These are phyloP conservation scores for Acanthococcus lagerstroemiae DNA, from an alignment of 2,888 invertebrate species.

Conservation along the genomic window DNA sequence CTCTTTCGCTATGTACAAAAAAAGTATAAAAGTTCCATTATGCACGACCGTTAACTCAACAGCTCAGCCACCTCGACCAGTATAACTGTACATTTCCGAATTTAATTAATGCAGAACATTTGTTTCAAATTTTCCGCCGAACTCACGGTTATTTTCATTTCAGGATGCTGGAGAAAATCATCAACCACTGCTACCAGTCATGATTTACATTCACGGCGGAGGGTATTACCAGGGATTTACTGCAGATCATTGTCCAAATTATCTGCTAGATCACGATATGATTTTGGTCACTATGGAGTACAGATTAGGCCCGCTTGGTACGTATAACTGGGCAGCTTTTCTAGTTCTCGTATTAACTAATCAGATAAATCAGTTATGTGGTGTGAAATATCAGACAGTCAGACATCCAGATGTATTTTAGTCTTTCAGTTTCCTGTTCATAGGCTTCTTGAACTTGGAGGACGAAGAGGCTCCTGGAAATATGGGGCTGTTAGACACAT, in stretches of 20 bases:
- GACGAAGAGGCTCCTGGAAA: slow-evolving; percentile 47
- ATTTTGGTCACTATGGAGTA: slow-evolving; percentile 47
- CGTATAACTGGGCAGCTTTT: slow-evolving; percentile 16
- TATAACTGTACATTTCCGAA: too few relatives aligned
- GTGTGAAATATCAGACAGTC: too few relatives aligned
- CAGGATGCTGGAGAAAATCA: slow-evolving; percentile 5
- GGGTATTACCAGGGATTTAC: slow-evolving; percentile 42
- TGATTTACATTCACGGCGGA: slow-evolving; percentile 45
- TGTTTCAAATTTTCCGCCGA: background rate
- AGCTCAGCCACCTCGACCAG: too few relatives aligned
- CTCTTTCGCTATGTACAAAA: too few relatives aligned
- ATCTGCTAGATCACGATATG: slow-evolving; percentile 45
- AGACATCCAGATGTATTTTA: too few relatives aligned
- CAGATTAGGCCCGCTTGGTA: slow-evolving; percentile 46
- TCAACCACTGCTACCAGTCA: slow-evolving; percentile 41
- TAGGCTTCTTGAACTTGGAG: slow-evolving; percentile 47
- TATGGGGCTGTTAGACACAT: slow-evolving; percentile 46
- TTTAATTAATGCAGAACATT: too few relatives aligned
- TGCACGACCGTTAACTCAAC: too few relatives aligned
- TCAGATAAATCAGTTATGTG: background rate
- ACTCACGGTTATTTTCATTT: background rate
- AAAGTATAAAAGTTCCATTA: too few relatives aligned
- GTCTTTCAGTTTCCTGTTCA: background rate
- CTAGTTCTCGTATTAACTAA: background rate
- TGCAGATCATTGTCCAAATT: slow-evolving; percentile 39